A percentile compares a stretch with the other conserved stretches of the same genome.
Conservation (phyloP, 2,888 invertebrate genomes). For the Tethea ocularis region DNA sequence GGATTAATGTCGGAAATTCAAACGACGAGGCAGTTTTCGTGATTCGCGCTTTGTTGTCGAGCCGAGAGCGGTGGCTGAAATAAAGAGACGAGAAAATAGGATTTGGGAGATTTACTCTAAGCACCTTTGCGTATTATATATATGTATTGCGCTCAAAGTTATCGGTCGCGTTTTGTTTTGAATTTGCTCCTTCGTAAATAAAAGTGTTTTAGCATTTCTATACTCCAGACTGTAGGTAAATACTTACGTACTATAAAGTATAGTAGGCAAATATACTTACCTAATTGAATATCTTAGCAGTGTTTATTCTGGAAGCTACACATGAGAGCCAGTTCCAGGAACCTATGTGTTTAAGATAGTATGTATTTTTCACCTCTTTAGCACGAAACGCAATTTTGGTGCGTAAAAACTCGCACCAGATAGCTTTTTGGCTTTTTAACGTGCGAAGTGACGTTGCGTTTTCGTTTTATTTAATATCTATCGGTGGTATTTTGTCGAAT, state of each 20-base stretch:
- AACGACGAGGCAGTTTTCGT: conserved; percentile 44
- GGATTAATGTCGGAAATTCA: conserved; percentile 73
- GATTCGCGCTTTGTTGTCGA: conserved; percentile 54
- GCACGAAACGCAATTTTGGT: no score
- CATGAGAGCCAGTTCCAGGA: no score
- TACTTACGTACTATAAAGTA: not conserved
- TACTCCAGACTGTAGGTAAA: not conserved
- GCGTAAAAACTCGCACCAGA: no score
- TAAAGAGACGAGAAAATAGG: conserved; percentile 26
- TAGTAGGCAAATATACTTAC: no score
- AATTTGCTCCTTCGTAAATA: conserved; percentile 14
- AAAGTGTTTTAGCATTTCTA: conserved; percentile 1
- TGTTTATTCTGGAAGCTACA: no score
- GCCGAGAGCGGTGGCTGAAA: conserved; percentile 20
- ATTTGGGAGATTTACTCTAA: conserved; percentile 26
- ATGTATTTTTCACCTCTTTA: no score
- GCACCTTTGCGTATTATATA: conserved; percentile 29
- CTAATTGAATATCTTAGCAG: no score
- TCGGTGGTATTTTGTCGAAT: no score
- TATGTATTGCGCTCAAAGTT: conserved; percentile 19
- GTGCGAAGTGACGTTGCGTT: no score
- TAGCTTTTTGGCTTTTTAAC: no score
- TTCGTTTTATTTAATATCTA: no score
- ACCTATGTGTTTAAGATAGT: no score
- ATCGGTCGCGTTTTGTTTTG: conserved; percentile 23